Evolutionary conservation across 2,888 invertebrate species (phyloP).

Genomic region (Iselma pallidipennis): DNA sequence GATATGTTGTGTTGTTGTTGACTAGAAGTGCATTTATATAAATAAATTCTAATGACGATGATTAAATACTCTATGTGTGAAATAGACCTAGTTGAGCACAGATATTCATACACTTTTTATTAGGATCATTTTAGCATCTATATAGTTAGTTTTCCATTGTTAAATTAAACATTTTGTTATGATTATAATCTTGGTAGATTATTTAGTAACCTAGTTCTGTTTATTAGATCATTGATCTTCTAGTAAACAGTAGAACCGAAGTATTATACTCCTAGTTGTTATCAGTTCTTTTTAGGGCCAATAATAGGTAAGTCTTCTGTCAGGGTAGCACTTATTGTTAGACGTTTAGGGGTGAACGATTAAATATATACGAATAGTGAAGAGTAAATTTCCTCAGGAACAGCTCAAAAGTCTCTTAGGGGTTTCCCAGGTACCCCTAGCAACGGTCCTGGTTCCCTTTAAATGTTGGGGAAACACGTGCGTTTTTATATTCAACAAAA

Average conservation of each 20-base stretch:
- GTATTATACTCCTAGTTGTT: too few relatives aligned
- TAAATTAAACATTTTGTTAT: conserved; percentile 12
- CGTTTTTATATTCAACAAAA: too few relatives aligned
- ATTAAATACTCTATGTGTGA: conserved; percentile 29
- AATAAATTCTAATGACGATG: conserved; percentile 19
- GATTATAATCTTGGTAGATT: conserved; percentile 27
- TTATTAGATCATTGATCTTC: conserved; percentile 1
- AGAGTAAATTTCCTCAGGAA: too few relatives aligned
- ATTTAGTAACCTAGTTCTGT: conserved; percentile 28
- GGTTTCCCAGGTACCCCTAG: too few relatives aligned
- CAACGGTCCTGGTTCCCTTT: too few relatives aligned
- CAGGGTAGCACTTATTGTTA: too few relatives aligned
- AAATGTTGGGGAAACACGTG: too few relatives aligned
- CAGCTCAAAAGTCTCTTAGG: too few relatives aligned
- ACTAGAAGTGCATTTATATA: conserved; percentile 8
- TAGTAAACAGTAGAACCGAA: not conserved
- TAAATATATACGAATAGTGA: too few relatives aligned
- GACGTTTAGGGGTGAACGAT: too few relatives aligned
- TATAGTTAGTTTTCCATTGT: conserved; percentile 5
- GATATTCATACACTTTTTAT: conserved; percentile 25
- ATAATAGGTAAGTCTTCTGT: too few relatives aligned
- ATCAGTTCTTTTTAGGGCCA: too few relatives aligned
- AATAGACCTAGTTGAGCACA: conserved; percentile 34
- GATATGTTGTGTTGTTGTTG: not conserved
- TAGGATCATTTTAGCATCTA: conserved; percentile 32